Conservation (phyloP, 2,797 vertebrate species). For the Phataginus tricuspis region DNA sequence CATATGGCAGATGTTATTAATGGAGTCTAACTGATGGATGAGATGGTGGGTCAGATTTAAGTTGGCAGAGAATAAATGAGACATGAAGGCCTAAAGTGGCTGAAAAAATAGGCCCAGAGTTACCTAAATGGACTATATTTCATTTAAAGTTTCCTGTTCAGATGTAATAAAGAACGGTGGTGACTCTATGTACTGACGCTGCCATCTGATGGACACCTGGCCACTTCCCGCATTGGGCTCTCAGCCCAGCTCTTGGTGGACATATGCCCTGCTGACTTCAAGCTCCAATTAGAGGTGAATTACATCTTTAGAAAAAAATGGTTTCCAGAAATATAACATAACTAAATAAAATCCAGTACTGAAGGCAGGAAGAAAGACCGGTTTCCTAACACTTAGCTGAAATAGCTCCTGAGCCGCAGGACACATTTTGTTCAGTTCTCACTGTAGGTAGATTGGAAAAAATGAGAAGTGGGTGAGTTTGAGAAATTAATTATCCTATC, state of each 20-base stretch:
- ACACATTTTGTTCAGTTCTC: conserved; percentile 46
- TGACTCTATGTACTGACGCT: background rate
- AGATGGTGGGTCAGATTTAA: background rate
- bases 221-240: conserved; percentile 44
- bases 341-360: conserved; percentile 42
- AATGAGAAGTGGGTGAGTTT: conserved; percentile 45
- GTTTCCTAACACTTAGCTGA: background rate
- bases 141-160: background rate
- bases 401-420: background rate
- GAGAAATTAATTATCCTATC: conserved; percentile 40
- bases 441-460: conserved; percentile 19
- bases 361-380: conserved; percentile 42
- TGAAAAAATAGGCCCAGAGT: background rate
- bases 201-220: background rate
- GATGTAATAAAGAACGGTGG: background rate
- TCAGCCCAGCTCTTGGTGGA: conserved; percentile 33
- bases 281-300: conserved; percentile 48
- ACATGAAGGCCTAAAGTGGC: background rate
- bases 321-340: conserved; percentile 61
- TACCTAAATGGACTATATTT: background rate
- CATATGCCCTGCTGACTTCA: conserved; percentile 43
- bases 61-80: conserved; percentile 22
- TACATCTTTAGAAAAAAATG: conserved; percentile 21
- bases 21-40: background rate
- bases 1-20: background rate